phyloP scores from a whole-genome alignment of 2,797 vertebrate genomes.

The Moxostoma hubbsi region DNA sequence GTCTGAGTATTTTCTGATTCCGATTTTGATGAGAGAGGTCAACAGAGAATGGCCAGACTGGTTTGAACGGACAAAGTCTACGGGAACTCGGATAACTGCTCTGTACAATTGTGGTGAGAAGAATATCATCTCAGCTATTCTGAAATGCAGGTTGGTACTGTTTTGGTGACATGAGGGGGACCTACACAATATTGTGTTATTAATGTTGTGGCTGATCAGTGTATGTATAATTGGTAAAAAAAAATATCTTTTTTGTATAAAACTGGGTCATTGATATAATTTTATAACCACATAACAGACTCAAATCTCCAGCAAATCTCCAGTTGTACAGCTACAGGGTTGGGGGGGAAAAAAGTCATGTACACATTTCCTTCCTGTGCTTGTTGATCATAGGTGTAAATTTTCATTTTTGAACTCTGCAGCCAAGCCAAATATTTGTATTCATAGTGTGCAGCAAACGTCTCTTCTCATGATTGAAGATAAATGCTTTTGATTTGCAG shows the following conservation, averaged over 20 bases:
- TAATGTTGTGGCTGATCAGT: too few relatives aligned
- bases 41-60: too few relatives aligned
- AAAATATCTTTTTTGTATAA: not conserved
- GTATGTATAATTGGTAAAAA: not conserved
- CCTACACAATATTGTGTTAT: too few relatives aligned
- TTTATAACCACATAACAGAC: not conserved
- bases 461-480: slow-evolving; percentile 67
- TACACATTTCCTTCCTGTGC: not conserved
- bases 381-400: not conserved
- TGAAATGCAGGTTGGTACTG: too few relatives aligned
- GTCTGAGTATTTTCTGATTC: too few relatives aligned
- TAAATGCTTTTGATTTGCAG: slow-evolving; percentile 66
- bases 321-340: not conserved
- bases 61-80: too few relatives aligned
- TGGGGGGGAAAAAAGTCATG: not conserved
- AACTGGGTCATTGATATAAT: not conserved
- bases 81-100: too few relatives aligned
- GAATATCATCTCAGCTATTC: too few relatives aligned
- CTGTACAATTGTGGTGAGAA: too few relatives aligned
- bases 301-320: not conserved
- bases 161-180: too few relatives aligned
- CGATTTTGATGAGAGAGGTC: too few relatives aligned
- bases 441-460: slow-evolving; percentile 57
- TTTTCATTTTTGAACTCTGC: slow-evolving; percentile 47
- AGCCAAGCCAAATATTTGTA: slow-evolving; percentile 66